Evolutionary conservation across 2,113 vertebrate species (phyloP), one percentile per base, ranked within the genome.

Genomic region (Xenus cinereus): DNA sequence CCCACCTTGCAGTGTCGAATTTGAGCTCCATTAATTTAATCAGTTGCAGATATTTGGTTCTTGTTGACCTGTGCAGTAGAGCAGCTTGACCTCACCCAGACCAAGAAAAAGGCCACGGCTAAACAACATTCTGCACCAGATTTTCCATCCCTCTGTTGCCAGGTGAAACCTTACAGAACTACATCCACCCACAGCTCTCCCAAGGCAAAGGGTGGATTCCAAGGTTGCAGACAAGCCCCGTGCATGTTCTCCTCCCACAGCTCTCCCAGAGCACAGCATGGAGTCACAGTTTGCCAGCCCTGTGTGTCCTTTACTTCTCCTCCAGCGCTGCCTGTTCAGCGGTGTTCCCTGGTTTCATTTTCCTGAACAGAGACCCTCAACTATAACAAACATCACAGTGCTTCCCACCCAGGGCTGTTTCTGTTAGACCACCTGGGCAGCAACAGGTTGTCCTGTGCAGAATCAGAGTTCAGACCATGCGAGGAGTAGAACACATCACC

Each of bases 1-100:
- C 57, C 16, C 89, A 98, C 98, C 97, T 98, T 98, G 89, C 94
- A 98, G 85, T 93, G 98, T 84, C 64, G 76, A 68, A 98, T 98
- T 27, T 95, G 97, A 51, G 97, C 97, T 94, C 97, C 97, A 69
- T 96, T 98, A 37, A 97, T 96, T 88, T 98, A 98, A 94, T 97
- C 97, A 72, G 93, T 90, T 80, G 98, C 98, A 51, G 98, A 93
- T 95, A 98, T 96, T 83, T 98, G 97, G 39, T 97, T 97, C 98
- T 81, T 98, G 98, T 51, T 92, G 95, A 81, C 97, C 98, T 98
- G 95, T 68, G 46, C 43, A 73, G 46, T 56, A 73, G 81, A 81
- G 54, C 64, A 53, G 24, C 39, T 12, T 79, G 67, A 79, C 35
- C 18, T 60, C 33, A 56, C 24, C 9, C 7, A 74, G 54, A 78